A percentile compares a stretch with the other conserved stretches of the same genome.
phyloP scores from a whole-genome alignment of 92 coral and sea anemone genomes.

The Siderastrea siderea region DNA sequence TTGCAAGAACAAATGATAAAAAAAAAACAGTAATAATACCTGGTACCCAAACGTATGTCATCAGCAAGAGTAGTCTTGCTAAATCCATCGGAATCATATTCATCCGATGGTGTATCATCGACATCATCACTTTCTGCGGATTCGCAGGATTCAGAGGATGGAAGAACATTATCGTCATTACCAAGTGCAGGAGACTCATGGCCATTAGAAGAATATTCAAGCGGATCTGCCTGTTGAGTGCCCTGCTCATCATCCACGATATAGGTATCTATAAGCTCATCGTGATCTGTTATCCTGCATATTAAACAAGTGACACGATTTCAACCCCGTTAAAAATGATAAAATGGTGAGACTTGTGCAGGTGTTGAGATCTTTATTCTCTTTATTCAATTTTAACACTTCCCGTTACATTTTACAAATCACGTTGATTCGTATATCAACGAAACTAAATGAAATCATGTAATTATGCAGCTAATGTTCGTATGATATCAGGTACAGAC shows the following conservation, averaged over 20 bases:
- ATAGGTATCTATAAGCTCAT: constrained; percentile 44
- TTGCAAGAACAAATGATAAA: constrained; percentile 36
- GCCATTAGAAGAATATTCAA: constrained; percentile 42
- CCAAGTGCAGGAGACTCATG: constrained; percentile 36
- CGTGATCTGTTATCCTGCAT: constrained; percentile 46
- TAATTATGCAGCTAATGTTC: constrained; percentile 14
- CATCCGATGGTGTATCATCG: constrained; percentile 46
- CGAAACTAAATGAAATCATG: constrained; percentile 35
- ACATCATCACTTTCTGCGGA: constrained; percentile 38
- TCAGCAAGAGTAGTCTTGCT: constrained; percentile 47
- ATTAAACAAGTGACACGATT: constrained; percentile 46
- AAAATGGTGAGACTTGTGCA: constrained; percentile 46
- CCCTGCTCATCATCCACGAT: constrained; percentile 40
- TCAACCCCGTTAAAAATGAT: constrained; percentile 39
- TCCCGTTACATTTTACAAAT: constrained; percentile 42
- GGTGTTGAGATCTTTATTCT: constrained; percentile 44
- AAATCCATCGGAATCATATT: constrained; percentile 46
- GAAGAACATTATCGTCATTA: constrained; percentile 44
- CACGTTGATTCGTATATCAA: constrained; percentile 46
- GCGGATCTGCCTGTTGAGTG: constrained; percentile 45
- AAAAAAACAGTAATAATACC: constrained; percentile 33
- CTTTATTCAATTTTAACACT: constrained; percentile 44
- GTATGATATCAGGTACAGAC: constrained; percentile 2
- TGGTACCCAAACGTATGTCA: constrained; percentile 50
- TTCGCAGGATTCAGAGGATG: constrained; percentile 47